These are phyloP conservation scores for Ovis canadensis DNA, from an alignment of 2,113 vertebrate species.

Conservation along the genomic window DNA sequence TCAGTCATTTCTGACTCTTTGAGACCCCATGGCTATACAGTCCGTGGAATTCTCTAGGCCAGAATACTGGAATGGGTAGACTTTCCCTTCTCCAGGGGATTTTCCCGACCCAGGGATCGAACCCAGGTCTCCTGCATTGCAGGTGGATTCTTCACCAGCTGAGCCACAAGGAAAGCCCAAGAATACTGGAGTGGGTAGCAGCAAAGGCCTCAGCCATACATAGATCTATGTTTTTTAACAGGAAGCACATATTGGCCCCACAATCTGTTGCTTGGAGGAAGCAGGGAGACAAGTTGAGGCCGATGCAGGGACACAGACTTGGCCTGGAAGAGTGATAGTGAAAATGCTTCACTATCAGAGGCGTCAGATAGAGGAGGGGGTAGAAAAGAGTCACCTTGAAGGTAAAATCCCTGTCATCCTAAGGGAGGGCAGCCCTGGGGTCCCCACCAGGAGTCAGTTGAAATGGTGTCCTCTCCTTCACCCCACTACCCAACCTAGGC, in stretches of 20 bases:
- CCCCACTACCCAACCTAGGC: neutral
- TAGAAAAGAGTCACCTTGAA: neutral
- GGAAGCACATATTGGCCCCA: neutral
- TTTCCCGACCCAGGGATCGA: accelerated
- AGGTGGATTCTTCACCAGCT: neutral
- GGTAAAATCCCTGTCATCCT: neutral
- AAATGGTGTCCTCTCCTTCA: neutral
- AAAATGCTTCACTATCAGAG: neutral
- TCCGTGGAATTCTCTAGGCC: neutral
- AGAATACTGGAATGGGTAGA: neutral
- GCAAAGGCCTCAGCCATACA: neutral
- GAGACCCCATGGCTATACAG: neutral
- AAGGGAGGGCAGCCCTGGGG: neutral
- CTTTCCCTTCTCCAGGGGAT: neutral
- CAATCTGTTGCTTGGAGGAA: neutral
- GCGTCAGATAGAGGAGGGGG: neutral
- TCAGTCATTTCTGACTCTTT: neutral
- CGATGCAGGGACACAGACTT: neutral
- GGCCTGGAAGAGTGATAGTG: neutral
- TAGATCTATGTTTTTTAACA: neutral
- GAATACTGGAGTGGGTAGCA: neutral
- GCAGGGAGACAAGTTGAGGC: neutral
- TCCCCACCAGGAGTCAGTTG: neutral
- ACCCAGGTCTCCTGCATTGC: neutral
- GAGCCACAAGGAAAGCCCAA: neutral